Conservation (phyloP, 2,888 invertebrate genomes). For the Schizaphis graminum region DNA sequence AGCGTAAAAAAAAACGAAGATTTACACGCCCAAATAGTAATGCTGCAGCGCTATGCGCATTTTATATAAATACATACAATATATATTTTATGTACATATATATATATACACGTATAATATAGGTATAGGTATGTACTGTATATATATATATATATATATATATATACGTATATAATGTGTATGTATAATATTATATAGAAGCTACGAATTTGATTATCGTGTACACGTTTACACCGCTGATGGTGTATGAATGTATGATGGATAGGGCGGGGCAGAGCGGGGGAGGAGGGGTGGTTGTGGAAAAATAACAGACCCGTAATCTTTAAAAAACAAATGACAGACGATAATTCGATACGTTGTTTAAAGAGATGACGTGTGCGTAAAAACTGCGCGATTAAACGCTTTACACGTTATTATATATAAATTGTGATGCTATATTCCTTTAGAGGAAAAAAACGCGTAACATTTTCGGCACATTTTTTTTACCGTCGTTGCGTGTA, state of each 20-base stretch:
- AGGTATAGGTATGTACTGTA: too few species aligned
- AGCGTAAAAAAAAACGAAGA: slow-evolving; percentile 62
- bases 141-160: not conserved
- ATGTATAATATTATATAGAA: not conserved
- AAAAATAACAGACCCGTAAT: slow-evolving; percentile 23
- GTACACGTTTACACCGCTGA: slow-evolving; percentile 31
- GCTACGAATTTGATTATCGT: not conserved
- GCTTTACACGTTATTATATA: not conserved
- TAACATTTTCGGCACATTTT: not conserved
- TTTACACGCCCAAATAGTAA: slow-evolving; percentile 59
- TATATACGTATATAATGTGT: too few species aligned
- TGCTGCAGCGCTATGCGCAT: not conserved
- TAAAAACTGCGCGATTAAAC: slow-evolving; percentile 30
- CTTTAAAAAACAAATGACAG: slow-evolving; percentile 52
- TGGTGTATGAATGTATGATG: not conserved
- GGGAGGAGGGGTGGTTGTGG: not conserved
- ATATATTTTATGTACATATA: not conserved
- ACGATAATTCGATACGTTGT: slow-evolving; percentile 57
- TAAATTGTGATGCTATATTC: not conserved
- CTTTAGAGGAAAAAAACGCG: not conserved
- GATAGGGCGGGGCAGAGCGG: not conserved
- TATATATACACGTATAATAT: too few species aligned
- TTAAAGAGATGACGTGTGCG: slow-evolving; percentile 58
- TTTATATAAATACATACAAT: not conserved
- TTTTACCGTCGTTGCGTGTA: not conserved